These are phyloP conservation scores for Porites australiensis DNA, from an alignment of 64 coral and sea anemone genomes.

Conservation along the genomic window DNA sequence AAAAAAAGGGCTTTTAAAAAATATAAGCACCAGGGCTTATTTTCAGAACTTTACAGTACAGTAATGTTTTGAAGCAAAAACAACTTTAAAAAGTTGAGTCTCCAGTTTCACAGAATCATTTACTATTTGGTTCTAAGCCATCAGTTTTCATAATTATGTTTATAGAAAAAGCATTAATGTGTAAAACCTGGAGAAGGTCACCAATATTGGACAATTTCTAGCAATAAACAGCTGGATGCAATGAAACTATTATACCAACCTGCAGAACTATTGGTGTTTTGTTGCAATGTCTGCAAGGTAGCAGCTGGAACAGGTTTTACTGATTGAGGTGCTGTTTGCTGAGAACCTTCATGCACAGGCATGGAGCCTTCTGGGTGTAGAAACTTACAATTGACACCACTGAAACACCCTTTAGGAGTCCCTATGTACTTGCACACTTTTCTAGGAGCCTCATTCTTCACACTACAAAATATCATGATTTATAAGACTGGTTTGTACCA, in stretches of 20 bases:
- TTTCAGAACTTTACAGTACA: no score
- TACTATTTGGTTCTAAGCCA: no score
- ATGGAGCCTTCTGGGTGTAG: slow-evolving; percentile 24
- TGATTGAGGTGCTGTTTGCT: not conserved
- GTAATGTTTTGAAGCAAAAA: no score
- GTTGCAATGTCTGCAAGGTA: not conserved
- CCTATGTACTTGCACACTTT: slow-evolving; percentile 42
- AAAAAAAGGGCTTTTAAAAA: no score
- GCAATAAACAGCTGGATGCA: not conserved
- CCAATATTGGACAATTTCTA: no score
- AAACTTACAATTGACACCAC: slow-evolving; percentile 56
- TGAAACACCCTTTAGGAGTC: slow-evolving; percentile 42
- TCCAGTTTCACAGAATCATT: no score
- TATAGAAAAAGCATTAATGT: no score
- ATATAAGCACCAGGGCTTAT: no score
- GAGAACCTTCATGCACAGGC: not conserved
- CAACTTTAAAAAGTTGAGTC: no score
- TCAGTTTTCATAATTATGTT: no score
- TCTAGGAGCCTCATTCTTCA: not conserved
- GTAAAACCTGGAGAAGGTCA: no score
- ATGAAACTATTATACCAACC: not conserved
- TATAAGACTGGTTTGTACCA: not conserved
- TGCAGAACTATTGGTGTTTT: not conserved
- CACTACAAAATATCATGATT: not conserved
- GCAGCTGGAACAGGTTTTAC: not conserved